These are phyloP conservation scores for Atherinosoma microstoma DNA, from an alignment of 2,797 vertebrate genomes.

Conservation along the genomic window DNA sequence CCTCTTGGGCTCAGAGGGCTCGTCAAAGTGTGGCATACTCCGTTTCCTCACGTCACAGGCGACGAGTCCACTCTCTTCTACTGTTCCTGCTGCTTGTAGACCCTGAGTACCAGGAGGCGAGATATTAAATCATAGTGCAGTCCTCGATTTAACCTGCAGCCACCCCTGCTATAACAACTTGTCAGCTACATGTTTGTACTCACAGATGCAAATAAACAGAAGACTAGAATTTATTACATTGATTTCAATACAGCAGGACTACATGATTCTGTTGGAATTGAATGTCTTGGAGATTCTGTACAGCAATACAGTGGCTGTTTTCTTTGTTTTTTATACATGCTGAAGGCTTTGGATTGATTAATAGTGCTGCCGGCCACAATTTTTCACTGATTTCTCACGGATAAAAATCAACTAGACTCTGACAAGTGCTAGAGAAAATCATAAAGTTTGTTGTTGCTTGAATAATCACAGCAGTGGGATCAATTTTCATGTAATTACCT, in stretches of 20 bases:
- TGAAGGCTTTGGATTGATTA: background rate
- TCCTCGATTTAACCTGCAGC: constrained; percentile 5
- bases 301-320: background rate
- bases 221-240: background rate
- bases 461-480: constrained; percentile 12
- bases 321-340: background rate
- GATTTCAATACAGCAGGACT: background rate
- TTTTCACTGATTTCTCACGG: background rate
- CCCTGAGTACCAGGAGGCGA: constrained; percentile 21
- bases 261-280: background rate
- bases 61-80: constrained; percentile 37
- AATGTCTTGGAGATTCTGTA: background rate
- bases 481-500: constrained; percentile 33
- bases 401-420: background rate
- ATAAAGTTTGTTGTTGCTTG: constrained; percentile 6
- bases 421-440: background rate
- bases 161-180: constrained; percentile 21
- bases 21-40: constrained; percentile 65
- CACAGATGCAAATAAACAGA: constrained; percentile 5
- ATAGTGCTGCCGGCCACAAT: background rate
- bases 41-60: constrained; percentile 52
- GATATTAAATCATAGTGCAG: constrained; percentile 61
- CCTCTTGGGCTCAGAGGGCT: constrained; percentile 66
- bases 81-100: constrained; percentile 27
- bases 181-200: constrained; percentile 18